Base-by-base conservation (phyloP, 2,113 vertebrate species). In the Boleophthalmus pectinirostris region DNA sequence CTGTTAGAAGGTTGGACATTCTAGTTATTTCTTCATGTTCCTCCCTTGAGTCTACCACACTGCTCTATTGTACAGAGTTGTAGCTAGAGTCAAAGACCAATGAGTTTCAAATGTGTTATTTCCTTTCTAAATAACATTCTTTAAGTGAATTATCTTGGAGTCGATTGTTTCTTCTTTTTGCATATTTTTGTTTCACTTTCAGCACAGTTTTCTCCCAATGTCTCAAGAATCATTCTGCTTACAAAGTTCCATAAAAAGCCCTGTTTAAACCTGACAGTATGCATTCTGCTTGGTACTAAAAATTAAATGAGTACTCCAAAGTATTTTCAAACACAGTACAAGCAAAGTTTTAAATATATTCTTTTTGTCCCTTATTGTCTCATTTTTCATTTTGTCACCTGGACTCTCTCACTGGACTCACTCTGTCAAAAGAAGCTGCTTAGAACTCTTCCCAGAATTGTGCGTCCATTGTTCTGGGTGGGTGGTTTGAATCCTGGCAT, bases 381-480 rank as follows among this genome's bases (percentile, higher is more conserved):
- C 25, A 63, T 23, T 45, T 18, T 70, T 54, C 20, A 54, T 20
- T 54, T 72, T 68, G 68, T 77, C 25, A 33, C 46, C 71, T 67
- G 20, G 47, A 5, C 46, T 33, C 20, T 46, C 33, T 74, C 61
- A n/a, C 33, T 61, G 45, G 47, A 35, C 2, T 5, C 38, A 14
- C 66, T 68, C 70, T 9, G 65, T 70, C 63, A 74, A 69, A 60
- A 38, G 38, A 82, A 29, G 75, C 60, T 69, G 23, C 68, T 70
- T 66, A 75, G 60, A 57, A 79, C 71, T 63, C 69, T 70, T 56
- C n/a, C 78, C 24, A 67, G 47, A 60, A 79, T 70, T 67, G 57
- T 72, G 33, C 64, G 67, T 61, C 54, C 33, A 69, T 79, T 83
- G 69, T 85, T 57, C 73, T 68, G 43, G 33, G 71, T 68, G 13